These are phyloP conservation scores for Saguinus imperator DNA, from an alignment of 2,113 vertebrate species.

Conservation along the genomic window DNA sequence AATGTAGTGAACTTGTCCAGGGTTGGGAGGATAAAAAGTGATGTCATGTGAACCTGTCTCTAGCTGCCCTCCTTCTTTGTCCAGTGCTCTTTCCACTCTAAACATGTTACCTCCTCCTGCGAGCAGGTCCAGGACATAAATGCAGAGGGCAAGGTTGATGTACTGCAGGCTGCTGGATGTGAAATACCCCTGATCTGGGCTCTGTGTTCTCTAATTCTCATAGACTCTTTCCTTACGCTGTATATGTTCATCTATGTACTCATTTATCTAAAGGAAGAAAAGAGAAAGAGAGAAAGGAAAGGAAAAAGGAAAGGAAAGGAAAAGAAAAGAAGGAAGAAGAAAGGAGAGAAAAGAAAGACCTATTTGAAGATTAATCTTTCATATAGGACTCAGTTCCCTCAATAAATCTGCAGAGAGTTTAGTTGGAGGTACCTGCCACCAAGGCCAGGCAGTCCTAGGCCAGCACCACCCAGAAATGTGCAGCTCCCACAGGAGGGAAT, in stretches of 20 bases:
- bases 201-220: not conserved
- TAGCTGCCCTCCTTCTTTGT: not conserved
- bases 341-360: no score
- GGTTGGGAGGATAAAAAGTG: not conserved
- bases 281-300: not conserved
- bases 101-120: not conserved
- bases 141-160: not conserved
- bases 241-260: not conserved
- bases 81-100: rapidly evolving
- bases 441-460: no score
- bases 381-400: not conserved
- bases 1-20: not conserved
- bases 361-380: not conserved
- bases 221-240: not conserved
- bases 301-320: not conserved
- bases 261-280: not conserved
- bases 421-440: not conserved
- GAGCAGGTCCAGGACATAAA: no score
- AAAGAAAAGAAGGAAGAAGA: no score
- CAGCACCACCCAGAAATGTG: not conserved
- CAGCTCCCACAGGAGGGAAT: not conserved
- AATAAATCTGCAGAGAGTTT: not conserved
- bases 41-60: not conserved
- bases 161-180: no score
- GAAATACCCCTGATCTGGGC: not conserved